Base-by-base conservation (phyloP, 2,797 vertebrate species). In the Lindbergichthys nudifrons region DNA sequence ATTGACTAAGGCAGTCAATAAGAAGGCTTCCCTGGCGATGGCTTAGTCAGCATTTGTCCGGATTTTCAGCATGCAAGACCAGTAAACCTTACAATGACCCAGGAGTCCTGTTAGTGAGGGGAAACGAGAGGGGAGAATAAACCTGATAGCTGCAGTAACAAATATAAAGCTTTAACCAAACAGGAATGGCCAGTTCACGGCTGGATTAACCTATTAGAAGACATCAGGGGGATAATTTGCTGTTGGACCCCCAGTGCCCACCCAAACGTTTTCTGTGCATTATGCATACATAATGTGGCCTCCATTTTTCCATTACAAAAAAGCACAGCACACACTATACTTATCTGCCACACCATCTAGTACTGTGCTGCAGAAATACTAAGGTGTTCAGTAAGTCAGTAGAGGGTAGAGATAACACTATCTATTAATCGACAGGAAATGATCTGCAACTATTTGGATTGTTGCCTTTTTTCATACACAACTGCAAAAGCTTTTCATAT, bases 1-100 rank as follows among this genome's bases (percentile, higher is more conserved):
- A 70, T 68, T 62, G 69, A 84, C 51, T 59, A 12, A 50, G 11
- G 36, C 10, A 19, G 48, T 81, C 75, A 57, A 79, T 84, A 32
- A 69, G 5, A 42, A 30, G 21, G 62, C 39, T 39, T 61, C 48
- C 46, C 39, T 36, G 39, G 23, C 12, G 11, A 58, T 54, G 59
- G 70, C 21, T 70, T n/a, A 41, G 16, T 64, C 21, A 30, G 57
- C 54, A 21, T 30, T 21, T 1, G 4, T 67, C 1, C 30, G 50
- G 51, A 62, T 50, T 48, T 53, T 67, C 30, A 60, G 52, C 63
- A 46, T 51, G 30, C 43, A 30, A 57, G 39, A 63, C 15, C 26
- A 19, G 32, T 58, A 64, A 60, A 69, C 30, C 45, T 52, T 30
- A 15, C 45, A 66, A 64, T 53, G 1, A 41, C 54, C 67, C 4